Evolutionary conservation across 2,888 invertebrate species (phyloP), one percentile per base, ranked within the genome.

Genomic region (Sinohyriopsis cumingii): DNA sequence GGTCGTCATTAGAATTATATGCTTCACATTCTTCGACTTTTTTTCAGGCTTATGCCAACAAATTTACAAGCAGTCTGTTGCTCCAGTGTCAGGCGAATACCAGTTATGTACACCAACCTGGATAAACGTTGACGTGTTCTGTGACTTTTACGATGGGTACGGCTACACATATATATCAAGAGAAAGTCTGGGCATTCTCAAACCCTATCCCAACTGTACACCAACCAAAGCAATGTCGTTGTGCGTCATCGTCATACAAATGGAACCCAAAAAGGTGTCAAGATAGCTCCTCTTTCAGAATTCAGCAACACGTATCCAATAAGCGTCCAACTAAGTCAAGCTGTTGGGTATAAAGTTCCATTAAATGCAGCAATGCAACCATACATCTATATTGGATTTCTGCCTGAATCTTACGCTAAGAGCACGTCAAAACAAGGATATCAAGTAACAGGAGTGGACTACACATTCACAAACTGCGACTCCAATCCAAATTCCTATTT

Each of bases 311-410:
- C 45, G 20, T 65, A 65, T 24, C 59, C 57, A 12, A 18, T 65
- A 5, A 33, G 20, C 24, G 56, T 65, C 20, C 65, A 59, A 15
- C 59, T 59, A 19, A 59, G 45, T 19, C 25, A 65, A 33, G 9
- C 20, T 59, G 59, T 22, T 15, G 65, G 65, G 6, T 65, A 12
- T 59, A 28, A 28, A 33, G 6, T 7, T 19, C 65, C 65, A 12
- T 53, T 65, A n/a, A 65, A 65, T 22, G 15, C 18, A 18, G 22
- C 19, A 3, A 28, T 65, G 25, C 18, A 20, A 7, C 65, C 65
- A 19, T 65, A 59, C 55, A 65, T 65, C 5, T 59, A 65, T 59
- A 9, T 65, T 25, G 65, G 65, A 7, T 65, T 65, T 28, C 53
- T 65, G 19, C 65, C 65, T 7, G 20, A 19, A 18, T 7, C 7